Evolutionary conservation across 2,113 vertebrate species (phyloP).

Genomic region (Chlamydotis undulata): DNA sequence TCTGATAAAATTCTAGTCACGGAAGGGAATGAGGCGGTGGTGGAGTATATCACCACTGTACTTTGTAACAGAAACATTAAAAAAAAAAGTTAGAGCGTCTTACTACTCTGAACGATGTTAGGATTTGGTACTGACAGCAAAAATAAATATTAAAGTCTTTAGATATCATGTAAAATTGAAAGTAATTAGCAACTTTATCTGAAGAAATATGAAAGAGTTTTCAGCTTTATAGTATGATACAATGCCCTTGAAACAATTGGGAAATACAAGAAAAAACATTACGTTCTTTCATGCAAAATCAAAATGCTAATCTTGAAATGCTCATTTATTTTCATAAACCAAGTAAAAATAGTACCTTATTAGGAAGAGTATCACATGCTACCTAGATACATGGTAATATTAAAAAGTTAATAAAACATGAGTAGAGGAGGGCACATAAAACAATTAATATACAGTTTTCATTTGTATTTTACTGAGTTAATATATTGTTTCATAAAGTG

Average conservation of each 20-base stretch:
- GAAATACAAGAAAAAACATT: neutral
- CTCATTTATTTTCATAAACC: slow-evolving; percentile 23
- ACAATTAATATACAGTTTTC: slow-evolving; percentile 31
- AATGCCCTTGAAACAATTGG: neutral
- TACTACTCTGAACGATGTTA: neutral
- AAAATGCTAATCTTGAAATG: slow-evolving; percentile 36
- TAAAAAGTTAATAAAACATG: slow-evolving; percentile 50
- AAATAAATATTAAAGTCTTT: neutral
- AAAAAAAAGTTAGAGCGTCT: neutral
- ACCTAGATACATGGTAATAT: neutral
- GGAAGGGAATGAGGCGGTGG: slow-evolving; percentile 12
- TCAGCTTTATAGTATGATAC: neutral
- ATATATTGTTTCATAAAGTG: neutral
- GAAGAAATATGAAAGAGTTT: neutral
- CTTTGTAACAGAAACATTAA: slow-evolving; percentile 15
- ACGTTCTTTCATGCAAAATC: neutral
- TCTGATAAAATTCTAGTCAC: slow-evolving; percentile 71
- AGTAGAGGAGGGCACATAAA: neutral
- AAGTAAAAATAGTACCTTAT: slow-evolving; percentile 5
- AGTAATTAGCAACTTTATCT: neutral
- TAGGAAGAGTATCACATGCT: neutral
- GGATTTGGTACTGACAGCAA: neutral
- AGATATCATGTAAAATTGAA: slow-evolving; percentile 19
- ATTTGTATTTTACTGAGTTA: slow-evolving; percentile 8
- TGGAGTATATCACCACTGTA: slow-evolving; percentile 12